A percentile compares a stretch with the other conserved stretches of the same genome.
Evolutionary conservation across 2,113 vertebrate species (phyloP).

Genomic region (Taurulus bubalis): DNA sequence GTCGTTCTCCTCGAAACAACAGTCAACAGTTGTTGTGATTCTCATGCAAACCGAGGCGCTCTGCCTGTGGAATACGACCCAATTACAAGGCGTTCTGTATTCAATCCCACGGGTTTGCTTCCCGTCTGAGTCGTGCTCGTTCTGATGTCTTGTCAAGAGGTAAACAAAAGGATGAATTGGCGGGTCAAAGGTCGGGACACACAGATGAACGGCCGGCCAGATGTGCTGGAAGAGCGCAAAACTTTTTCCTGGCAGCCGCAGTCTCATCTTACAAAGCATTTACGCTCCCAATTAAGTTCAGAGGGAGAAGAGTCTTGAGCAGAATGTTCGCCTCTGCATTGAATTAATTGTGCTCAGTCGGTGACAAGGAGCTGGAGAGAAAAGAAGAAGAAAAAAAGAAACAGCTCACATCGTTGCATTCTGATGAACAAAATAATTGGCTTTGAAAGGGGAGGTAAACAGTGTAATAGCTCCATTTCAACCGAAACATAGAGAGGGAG

Average conservation of each 20-base stretch:
- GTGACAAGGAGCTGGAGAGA: conserved; percentile 49
- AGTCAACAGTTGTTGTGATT: conserved; percentile 45
- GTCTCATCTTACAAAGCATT: conserved; percentile 53
- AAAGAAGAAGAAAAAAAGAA: conserved; percentile 35
- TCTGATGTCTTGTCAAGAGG: conserved; percentile 62
- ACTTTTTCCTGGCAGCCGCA: conserved; percentile 24
- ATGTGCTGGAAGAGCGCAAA: too few species aligned
- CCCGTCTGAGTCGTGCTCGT: conserved; percentile 16
- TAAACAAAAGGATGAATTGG: conserved; percentile 67
- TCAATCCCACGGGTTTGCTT: conserved; percentile 43
- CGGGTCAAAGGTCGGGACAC: conserved; percentile 53
- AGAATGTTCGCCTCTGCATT: conserved; percentile 49
- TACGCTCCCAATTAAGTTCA: conserved; percentile 59
- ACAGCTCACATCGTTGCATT: conserved; percentile 59
- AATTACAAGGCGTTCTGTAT: conserved; percentile 70
- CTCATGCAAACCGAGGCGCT: conserved; percentile 51
- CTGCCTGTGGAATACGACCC: conserved; percentile 51
- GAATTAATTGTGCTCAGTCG: conserved; percentile 69
- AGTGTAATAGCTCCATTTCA: conserved; percentile 45
- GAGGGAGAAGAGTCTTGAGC: conserved; percentile 40
- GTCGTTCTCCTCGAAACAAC: conserved; percentile 36
- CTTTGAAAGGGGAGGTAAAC: conserved; percentile 54
- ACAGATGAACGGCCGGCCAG: conserved; percentile 10
- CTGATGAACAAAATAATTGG: conserved; percentile 80
- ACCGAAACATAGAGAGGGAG: conserved; percentile 18